Evolutionary conservation across 1,140 invertebrate genomes (phyloP).

Genomic region (Geopemphigus sp.): DNA sequence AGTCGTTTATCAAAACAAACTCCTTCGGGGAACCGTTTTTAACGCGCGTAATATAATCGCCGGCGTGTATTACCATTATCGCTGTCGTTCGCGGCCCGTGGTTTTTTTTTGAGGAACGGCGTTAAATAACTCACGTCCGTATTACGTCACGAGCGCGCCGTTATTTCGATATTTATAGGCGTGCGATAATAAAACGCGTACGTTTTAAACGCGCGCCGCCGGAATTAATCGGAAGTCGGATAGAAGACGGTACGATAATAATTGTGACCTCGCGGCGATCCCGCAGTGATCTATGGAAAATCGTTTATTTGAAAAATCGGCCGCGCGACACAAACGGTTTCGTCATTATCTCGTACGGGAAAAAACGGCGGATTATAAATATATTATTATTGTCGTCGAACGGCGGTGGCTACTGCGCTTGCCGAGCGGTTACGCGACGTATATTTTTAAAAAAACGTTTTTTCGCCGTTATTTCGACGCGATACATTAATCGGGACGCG

Average conservation of each 20-base stretch:
- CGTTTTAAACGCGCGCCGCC: not conserved
- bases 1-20: constrained; percentile 4
- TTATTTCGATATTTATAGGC: not conserved
- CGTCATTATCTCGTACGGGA: no score
- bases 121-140: constrained; percentile 10
- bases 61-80: not conserved
- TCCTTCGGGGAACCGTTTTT: not conserved
- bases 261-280: not conserved
- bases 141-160: no score
- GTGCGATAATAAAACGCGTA: not conserved
- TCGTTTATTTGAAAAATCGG: constrained; percentile 18
- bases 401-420: no score
- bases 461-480: no score
- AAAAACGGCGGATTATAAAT: no score
- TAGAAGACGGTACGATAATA: not conserved
- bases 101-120: constrained; percentile 29
- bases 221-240: constrained; percentile 26
- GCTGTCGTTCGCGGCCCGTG: not conserved
- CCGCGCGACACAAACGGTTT: no score
- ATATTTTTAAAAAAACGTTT: no score
- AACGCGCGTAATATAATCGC: not conserved
- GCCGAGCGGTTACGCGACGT: no score
- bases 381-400: no score
- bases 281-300: not conserved
- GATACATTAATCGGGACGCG: no score